Conservation (phyloP, 30 jellyfish, hydroid and myxozoan genomes). For the Phacellophora camtschatica region DNA sequence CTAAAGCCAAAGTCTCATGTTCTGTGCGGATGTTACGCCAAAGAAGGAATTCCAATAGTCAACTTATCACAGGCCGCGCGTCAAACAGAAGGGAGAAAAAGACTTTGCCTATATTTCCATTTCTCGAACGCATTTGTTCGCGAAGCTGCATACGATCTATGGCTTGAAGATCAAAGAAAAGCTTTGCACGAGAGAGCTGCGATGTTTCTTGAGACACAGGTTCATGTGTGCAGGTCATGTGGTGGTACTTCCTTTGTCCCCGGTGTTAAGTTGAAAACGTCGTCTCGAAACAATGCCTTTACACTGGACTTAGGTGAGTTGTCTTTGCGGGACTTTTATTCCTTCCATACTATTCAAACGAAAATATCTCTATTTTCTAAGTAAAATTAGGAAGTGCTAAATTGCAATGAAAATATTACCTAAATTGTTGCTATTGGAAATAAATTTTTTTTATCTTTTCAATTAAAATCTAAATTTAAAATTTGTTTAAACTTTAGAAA, state of each 20-base stretch:
- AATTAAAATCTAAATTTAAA: too few relatives aligned
- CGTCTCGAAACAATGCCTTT: neutral
- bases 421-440: too few relatives aligned
- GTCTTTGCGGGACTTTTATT: too few relatives aligned
- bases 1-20: constrained; percentile 45
- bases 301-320: neutral
- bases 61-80: constrained; percentile 66
- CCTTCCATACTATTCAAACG: too few relatives aligned
- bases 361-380: too few relatives aligned
- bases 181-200: constrained; percentile 95
- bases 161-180: constrained; percentile 94
- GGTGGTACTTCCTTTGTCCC: constrained; percentile 92
- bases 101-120: constrained; percentile 71
- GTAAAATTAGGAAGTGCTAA: too few relatives aligned
- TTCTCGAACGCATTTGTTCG: constrained; percentile 71
- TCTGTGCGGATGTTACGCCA: constrained; percentile 87
- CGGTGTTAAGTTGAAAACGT: constrained; percentile 11
- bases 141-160: constrained; percentile 96
- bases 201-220: constrained; percentile 63
- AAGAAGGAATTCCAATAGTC: constrained; percentile 64
- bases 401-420: too few relatives aligned
- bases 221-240: constrained; percentile 75
- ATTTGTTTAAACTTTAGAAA: too few relatives aligned
- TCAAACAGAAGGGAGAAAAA: constrained; percentile 58
- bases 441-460: too few relatives aligned